Evolutionary conservation across 2,888 invertebrate species (phyloP), one percentile per base, ranked within the genome.

Genomic region (Pogonocherus hispidulus): DNA sequence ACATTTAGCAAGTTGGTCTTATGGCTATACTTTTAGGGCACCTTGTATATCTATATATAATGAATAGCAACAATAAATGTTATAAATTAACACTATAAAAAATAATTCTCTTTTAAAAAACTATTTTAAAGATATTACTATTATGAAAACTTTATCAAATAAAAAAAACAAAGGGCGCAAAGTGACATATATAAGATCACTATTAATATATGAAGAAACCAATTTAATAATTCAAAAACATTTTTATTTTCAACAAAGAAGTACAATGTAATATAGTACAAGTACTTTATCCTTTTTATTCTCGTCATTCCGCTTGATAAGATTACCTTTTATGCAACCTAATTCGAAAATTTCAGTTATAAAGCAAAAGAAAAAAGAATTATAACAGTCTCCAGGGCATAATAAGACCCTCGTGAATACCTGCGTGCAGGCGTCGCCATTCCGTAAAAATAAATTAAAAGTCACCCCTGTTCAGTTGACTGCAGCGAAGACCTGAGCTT

Each of bases 361-460:
- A 69, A 67, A 71, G 71, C 74, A 74, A 75, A 72, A 71, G 73
- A 72, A 76, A n/a, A n/a, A 73, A 76, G 73, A 74, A 72, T 74
- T 75, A 75, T 73, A 71, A 70, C 67, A 63, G 71, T 74, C 77
- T 68, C 75, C 63, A 37, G 76, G 69, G 76, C 49, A 68, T 71
- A 73, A 76, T 76, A 75, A 74, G 76, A 47, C 73, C 66, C 63
- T 64, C 62, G 49, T 71, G 75, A 59, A 54, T 75, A 77, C 75
- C 76, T 75, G 76, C 69, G 67, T 66, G 63, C 71, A 16, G 44
- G 71, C 66, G 63, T 60, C 59, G 67, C 66, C 69, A 67, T 71
- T 71, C 71, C 74, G 71, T 74, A 76, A 78, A 80, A 78, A 79
- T 78, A 79, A 81, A 80, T 81, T 80, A 80, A 81, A 80, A 78